phyloP scores from a whole-genome alignment of 2,797 vertebrate genomes.

The Syngnathus acus region DNA sequence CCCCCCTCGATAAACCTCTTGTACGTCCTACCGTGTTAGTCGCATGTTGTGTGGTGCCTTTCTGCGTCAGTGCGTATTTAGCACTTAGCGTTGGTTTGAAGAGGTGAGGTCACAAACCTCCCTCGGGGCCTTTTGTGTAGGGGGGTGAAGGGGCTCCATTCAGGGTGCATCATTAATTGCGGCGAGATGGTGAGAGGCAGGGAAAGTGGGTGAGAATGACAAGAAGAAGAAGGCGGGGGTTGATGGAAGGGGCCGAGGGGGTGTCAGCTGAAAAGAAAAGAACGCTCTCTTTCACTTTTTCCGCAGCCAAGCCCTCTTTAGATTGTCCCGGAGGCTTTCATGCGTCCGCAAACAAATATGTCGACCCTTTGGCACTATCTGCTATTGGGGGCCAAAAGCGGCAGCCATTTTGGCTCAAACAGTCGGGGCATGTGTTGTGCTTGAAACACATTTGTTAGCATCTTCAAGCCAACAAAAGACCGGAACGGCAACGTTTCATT shows the following conservation, averaged over 20 bases:
- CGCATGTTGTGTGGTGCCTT: constrained; percentile 23
- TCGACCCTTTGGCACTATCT: not conserved
- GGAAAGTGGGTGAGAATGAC: constrained; percentile 37
- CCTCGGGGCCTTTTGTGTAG: constrained; percentile 34
- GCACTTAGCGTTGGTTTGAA: constrained; percentile 36
- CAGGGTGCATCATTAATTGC: constrained; percentile 61
- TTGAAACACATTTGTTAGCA: no score
- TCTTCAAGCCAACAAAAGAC: no score
- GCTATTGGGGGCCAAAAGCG: no score
- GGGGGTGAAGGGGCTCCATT: constrained; percentile 48
- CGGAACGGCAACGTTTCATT: no score
- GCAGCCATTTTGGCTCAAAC: no score
- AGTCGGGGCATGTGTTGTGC: no score
- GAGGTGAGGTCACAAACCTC: constrained; percentile 52
- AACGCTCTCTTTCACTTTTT: constrained; percentile 48
- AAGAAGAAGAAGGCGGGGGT: constrained; percentile 33
- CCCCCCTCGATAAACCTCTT: constrained; percentile 8
- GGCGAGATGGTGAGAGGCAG: constrained; percentile 33
- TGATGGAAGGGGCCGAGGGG: constrained; percentile 7
- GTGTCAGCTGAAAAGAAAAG: constrained; percentile 36
- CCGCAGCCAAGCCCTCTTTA: constrained; percentile 51
- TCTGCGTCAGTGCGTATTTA: constrained; percentile 54
- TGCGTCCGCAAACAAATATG: constrained; percentile 44
- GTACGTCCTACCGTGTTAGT: constrained; percentile 3
- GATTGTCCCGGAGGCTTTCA: constrained; percentile 63